Conservation (phyloP, 2,797 vertebrate species). For the Rhabdophis nuchalis region DNA sequence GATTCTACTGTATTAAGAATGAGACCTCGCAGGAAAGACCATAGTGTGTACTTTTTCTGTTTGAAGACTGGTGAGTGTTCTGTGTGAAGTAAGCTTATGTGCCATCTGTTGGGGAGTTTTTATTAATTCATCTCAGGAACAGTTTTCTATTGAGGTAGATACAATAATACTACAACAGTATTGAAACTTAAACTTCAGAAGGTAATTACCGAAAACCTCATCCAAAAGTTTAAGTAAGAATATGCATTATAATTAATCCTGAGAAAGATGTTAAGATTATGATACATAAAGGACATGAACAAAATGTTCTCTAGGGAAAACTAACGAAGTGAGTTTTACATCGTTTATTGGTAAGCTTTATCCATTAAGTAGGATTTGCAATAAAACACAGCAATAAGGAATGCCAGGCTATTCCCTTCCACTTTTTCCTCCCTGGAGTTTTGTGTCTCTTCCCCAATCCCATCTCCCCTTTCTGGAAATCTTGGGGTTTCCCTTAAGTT, state of each 20-base stretch:
- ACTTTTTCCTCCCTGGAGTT: no score
- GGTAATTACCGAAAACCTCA: background rate
- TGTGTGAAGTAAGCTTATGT: background rate
- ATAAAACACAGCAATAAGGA: no score
- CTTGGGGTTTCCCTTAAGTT: no score
- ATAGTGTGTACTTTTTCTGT: background rate
- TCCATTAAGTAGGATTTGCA: no score
- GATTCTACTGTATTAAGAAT: background rate
- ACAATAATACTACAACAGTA: background rate
- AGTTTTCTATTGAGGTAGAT: background rate
- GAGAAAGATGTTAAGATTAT: background rate
- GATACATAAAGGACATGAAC: background rate
- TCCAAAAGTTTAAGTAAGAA: background rate
- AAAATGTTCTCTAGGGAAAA: background rate
- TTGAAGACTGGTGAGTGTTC: background rate
- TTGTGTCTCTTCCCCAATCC: no score
- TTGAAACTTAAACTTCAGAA: conserved; percentile 4
- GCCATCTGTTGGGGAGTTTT: background rate
- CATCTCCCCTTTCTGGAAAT: no score
- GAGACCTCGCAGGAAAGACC: background rate
- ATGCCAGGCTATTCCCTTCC: no score
- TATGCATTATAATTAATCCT: background rate
- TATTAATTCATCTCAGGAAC: background rate
- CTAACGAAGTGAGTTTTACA: background rate
- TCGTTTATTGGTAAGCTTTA: background rate